Conservation (phyloP, 1,140 invertebrate species). For the Trachymyrmex cornetzi region DNA sequence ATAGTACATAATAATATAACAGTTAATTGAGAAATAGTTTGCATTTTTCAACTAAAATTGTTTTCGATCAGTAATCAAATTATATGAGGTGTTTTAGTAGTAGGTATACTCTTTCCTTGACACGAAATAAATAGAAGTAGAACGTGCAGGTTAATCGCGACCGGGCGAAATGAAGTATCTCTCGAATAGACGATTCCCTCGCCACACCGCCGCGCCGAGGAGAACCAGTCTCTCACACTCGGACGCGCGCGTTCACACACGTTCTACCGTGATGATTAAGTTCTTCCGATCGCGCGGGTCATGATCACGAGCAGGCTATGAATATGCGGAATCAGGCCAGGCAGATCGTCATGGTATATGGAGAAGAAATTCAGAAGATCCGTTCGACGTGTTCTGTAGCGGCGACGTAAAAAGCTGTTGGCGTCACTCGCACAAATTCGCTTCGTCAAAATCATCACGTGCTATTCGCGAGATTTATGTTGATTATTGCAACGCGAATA, state of each 20-base stretch:
- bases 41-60: background rate
- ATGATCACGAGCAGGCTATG: constrained; percentile 70
- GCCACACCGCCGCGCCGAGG: background rate
- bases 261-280: constrained; percentile 72
- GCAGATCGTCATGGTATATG: constrained; percentile 58
- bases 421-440: constrained; percentile 2
- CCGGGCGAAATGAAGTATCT: constrained; percentile 61
- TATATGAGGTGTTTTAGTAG: background rate
- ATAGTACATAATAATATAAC: background rate
- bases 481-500: constrained; percentile 42
- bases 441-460: constrained; percentile 40
- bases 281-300: constrained; percentile 72
- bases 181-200: constrained; percentile 53
- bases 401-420: constrained; percentile 18
- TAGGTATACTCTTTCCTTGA: constrained; percentile 14
- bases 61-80: background rate
- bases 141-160: constrained; percentile 66
- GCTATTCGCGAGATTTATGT: constrained; percentile 48
- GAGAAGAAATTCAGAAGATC: constrained; percentile 23
- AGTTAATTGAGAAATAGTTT: background rate
- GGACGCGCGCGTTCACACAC: constrained; percentile 47
- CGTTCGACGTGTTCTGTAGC: background rate
- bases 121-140: constrained; percentile 60
- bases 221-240: constrained; percentile 57
- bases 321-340: constrained; percentile 71